phyloP scores from a whole-genome alignment of 2,888 invertebrate species.

The Eurytoma californica region DNA sequence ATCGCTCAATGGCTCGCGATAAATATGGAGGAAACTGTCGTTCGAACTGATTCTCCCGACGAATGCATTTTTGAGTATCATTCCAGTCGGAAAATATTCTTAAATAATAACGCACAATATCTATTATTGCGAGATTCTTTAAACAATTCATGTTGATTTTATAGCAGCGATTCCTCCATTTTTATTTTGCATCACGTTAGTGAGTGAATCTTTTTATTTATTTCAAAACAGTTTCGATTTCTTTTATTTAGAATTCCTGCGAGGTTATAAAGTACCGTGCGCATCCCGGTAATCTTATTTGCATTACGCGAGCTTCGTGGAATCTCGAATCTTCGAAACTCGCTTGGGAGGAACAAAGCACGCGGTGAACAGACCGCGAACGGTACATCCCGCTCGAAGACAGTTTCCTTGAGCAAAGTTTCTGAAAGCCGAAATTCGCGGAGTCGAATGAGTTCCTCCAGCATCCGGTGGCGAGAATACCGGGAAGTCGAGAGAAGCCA shows the following conservation, averaged over 20 bases:
- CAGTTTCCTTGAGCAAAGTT: neutral
- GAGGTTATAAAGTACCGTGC: neutral
- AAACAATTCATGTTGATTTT: too few species aligned
- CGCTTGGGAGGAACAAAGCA: neutral
- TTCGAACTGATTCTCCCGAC: too few species aligned
- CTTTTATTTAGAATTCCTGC: neutral
- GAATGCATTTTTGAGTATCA: too few species aligned
- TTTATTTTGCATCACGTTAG: too few species aligned
- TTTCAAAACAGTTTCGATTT: neutral
- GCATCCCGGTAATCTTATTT: slow-evolving; percentile 26
- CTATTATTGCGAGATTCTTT: neutral
- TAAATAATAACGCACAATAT: too few species aligned
- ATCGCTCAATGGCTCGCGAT: slow-evolving; percentile 24
- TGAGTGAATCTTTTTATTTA: too few species aligned
- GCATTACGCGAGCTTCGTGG: slow-evolving; percentile 13
- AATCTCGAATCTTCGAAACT: slow-evolving; percentile 14
- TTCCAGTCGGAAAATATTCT: too few species aligned
- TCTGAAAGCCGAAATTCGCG: neutral
- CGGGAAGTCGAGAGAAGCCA: neutral
- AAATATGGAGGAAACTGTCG: slow-evolving; percentile 6
- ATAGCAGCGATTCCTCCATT: too few species aligned
- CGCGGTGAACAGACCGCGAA: neutral
- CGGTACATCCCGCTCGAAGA: neutral
- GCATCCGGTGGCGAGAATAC: neutral
- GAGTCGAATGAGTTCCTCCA: too few species aligned